phyloP scores from a whole-genome alignment of 2,888 invertebrate genomes.

The Acanthosepion esculentum region DNA sequence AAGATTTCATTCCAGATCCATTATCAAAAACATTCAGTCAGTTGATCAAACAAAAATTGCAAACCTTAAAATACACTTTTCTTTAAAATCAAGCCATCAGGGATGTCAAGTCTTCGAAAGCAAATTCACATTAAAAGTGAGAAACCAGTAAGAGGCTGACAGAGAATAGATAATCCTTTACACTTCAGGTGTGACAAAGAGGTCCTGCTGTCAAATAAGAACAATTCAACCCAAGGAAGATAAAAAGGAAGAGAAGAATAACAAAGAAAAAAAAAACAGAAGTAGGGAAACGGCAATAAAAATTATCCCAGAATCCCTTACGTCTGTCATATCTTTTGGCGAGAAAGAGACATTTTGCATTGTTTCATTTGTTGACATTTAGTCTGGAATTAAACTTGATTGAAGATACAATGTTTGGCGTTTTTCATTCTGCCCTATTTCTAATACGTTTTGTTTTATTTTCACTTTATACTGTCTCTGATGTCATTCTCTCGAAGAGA shows the following conservation, averaged over 20 bases:
- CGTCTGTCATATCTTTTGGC: not conserved
- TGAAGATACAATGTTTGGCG: not conserved
- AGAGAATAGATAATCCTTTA: not conserved
- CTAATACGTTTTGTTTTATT: too few relatives aligned
- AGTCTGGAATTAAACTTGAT: not conserved
- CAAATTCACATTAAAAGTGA: not conserved
- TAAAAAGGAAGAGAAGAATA: not conserved
- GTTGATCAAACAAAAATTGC: not conserved
- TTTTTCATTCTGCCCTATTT: not conserved
- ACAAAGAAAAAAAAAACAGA: not conserved
- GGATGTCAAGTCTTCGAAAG: not conserved
- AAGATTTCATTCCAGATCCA: not conserved
- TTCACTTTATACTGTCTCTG: too few relatives aligned
- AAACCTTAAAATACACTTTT: not conserved
- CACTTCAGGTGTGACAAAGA: slow-evolving; percentile 20
- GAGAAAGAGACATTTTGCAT: not conserved
- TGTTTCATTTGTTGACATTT: not conserved
- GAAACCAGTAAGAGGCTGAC: not conserved
- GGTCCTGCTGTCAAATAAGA: not conserved
- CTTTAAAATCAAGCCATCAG: not conserved
- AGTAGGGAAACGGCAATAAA: not conserved
- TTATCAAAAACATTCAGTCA: not conserved
- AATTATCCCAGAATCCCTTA: not conserved
- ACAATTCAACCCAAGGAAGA: not conserved
- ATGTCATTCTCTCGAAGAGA: too few relatives aligned